Conservation (phyloP, 2,113 vertebrate genomes). For the Nibea albiflora region DNA sequence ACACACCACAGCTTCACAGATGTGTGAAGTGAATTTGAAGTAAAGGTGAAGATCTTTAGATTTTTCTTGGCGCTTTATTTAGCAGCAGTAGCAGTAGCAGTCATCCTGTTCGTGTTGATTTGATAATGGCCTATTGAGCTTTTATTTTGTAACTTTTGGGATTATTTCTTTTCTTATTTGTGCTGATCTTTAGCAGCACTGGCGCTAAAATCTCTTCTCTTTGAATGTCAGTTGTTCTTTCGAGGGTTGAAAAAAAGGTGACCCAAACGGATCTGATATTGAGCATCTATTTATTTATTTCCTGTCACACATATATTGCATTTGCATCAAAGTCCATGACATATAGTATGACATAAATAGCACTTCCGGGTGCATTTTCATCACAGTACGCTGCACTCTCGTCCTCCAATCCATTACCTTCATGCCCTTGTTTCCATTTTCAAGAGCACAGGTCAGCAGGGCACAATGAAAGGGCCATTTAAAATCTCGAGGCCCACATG, state of each 20-base stretch:
- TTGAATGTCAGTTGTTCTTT: background rate
- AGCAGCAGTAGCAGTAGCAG: too few relatives aligned
- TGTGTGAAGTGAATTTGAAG: background rate
- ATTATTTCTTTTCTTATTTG: background rate
- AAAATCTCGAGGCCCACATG: constrained; percentile 63
- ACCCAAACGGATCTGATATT: background rate
- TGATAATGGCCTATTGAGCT: background rate
- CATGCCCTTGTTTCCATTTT: constrained; percentile 30
- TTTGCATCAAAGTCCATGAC: background rate
- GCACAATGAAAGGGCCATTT: constrained; percentile 64
- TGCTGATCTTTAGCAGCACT: background rate
- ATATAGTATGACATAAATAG: constrained; percentile 17
- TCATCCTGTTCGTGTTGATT: background rate
- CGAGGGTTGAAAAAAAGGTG: background rate
- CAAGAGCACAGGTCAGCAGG: constrained; percentile 52
- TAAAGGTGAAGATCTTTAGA: background rate
- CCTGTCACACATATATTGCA: background rate
- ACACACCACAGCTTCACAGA: background rate
- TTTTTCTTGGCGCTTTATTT: background rate
- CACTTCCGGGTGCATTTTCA: constrained; percentile 34
- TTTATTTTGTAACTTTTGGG: background rate
- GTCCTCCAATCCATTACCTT: constrained; percentile 39
- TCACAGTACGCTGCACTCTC: constrained; percentile 35
- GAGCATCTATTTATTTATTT: background rate
- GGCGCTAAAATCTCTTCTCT: background rate